These are phyloP conservation scores for Aphaenogaster floridana DNA, from an alignment of 1,140 invertebrate species.

Conservation along the genomic window DNA sequence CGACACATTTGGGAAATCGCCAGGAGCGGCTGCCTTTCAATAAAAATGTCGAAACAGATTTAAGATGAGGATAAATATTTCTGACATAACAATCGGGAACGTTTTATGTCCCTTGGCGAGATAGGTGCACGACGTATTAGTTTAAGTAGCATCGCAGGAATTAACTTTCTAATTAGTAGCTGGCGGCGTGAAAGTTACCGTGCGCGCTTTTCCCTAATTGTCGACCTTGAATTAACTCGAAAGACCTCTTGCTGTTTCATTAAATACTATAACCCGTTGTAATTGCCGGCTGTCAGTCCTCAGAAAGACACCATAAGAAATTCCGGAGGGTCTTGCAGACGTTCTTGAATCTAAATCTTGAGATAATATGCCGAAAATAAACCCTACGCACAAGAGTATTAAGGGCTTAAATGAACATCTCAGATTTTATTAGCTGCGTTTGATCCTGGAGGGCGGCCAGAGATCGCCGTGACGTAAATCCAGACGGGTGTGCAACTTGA, in stretches of 20 bases:
- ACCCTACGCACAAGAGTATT: neutral
- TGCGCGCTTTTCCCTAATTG: neutral
- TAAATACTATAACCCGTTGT: conserved; percentile 10
- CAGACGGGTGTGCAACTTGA: conserved; percentile 4
- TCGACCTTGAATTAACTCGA: conserved; percentile 33
- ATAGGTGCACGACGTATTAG: conserved; percentile 4
- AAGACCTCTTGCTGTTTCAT: conserved; percentile 22
- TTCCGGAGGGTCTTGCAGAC: neutral
- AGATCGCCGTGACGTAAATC: conserved; percentile 28
- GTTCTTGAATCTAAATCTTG: neutral
- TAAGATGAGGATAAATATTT: conserved; percentile 10
- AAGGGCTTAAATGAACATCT: conserved; percentile 55
- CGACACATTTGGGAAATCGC: conserved; percentile 40
- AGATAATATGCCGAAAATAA: conserved; percentile 40
- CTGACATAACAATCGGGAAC: conserved; percentile 16
- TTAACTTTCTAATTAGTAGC: conserved; percentile 60
- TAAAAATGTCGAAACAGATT: conserved; percentile 27
- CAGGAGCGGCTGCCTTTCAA: neutral
- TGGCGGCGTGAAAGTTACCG: conserved; percentile 53
- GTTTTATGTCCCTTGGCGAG: neutral
- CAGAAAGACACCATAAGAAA: neutral
- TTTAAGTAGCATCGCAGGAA: conserved; percentile 7
- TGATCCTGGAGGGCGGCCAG: conserved; percentile 65
- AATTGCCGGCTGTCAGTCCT: conserved; percentile 15
- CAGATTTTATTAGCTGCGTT: conserved; percentile 52